phyloP scores from a whole-genome alignment of 1,140 invertebrate genomes.

The Diachasma alloeum region DNA sequence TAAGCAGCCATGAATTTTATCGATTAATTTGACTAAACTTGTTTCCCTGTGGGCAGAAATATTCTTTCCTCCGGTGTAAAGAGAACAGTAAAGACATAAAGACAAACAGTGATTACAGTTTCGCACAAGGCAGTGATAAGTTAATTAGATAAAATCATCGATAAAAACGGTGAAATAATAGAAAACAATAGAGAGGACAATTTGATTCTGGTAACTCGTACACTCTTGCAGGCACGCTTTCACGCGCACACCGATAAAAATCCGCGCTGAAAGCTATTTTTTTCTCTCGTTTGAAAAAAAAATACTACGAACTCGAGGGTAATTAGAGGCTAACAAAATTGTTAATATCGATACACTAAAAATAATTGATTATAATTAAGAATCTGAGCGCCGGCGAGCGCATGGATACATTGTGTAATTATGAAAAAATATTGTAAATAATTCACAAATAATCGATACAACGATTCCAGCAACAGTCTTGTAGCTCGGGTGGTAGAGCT shows the following conservation, averaged over 20 bases:
- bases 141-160: background rate
- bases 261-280: background rate
- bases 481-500: constrained; percentile 20
- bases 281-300: background rate
- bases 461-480: constrained; percentile 23
- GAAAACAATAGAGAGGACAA: constrained; percentile 4
- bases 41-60: too few relatives aligned
- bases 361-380: constrained; percentile 3
- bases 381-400: constrained; percentile 27
- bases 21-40: too few relatives aligned
- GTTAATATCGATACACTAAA: constrained; percentile 13
- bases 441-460: background rate
- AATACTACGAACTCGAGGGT: constrained; percentile 1
- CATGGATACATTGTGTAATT: constrained; percentile 15
- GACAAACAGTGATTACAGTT: background rate
- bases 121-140: background rate
- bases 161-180: background rate
- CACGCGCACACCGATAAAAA: background rate
- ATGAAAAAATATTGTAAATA: constrained; percentile 15
- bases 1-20: too few relatives aligned
- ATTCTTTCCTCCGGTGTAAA: background rate
- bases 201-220: constrained; percentile 33
- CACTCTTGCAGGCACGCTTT: constrained; percentile 27
- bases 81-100: background rate
- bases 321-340: constrained; percentile 11